phyloP scores from a whole-genome alignment of 2,888 invertebrate genomes.

The Loripinus fragilis region DNA sequence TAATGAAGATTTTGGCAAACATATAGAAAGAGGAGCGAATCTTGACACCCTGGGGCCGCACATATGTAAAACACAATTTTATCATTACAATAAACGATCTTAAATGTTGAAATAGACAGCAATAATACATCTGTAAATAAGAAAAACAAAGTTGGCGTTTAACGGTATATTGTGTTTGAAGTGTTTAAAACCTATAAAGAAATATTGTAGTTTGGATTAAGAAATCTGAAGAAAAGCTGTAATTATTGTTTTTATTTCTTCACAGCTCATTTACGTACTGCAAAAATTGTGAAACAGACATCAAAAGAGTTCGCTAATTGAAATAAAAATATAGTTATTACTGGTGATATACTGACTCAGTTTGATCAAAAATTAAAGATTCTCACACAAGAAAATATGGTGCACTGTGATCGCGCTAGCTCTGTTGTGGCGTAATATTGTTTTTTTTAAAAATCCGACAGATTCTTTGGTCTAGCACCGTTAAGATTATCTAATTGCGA shows the following conservation, averaged over 20 bases:
- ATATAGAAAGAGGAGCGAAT: background rate
- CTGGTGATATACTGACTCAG: slow-evolving; percentile 5
- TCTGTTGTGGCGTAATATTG: too few species aligned
- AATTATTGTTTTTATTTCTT: slow-evolving; percentile 8
- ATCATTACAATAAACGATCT: slow-evolving; percentile 11
- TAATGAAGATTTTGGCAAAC: slow-evolving; percentile 1
- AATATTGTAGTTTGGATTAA: slow-evolving; percentile 15
- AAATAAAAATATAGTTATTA: background rate
- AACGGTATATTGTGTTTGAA: slow-evolving; percentile 16
- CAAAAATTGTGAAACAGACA: background rate
- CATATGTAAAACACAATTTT: slow-evolving; percentile 23
- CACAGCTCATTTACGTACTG: background rate
- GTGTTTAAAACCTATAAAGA: slow-evolving; percentile 12
- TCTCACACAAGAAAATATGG: too few species aligned
- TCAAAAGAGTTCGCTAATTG: background rate
- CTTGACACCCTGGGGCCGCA: slow-evolving; percentile 22
- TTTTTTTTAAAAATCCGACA: too few species aligned
- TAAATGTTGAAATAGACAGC: slow-evolving; percentile 1
- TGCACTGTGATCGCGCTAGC: too few species aligned
- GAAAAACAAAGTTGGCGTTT: slow-evolving; percentile 2
- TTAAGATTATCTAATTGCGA: too few species aligned
- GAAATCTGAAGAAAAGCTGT: background rate
- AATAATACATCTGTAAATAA: slow-evolving; percentile 7
- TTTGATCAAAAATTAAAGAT: too few species aligned
- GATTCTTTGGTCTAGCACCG: too few species aligned